Percentiles rank a stretch among this genome's conserved stretches.
Conservation (phyloP, 2,113 vertebrate species). For the Sinocyclocheilus maitianheensis region DNA sequence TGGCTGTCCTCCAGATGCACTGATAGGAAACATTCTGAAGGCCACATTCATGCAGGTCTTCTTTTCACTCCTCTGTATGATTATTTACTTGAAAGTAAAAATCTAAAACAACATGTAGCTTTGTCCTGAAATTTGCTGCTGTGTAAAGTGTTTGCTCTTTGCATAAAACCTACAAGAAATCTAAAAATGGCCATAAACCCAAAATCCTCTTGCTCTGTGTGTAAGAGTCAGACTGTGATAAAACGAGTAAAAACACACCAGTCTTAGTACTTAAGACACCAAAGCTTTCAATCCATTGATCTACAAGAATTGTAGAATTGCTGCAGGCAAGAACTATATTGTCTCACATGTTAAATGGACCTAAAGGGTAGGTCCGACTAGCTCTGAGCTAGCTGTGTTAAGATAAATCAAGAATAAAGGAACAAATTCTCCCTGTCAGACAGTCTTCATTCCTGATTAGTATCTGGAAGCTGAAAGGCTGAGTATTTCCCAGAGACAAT, state of each 20-base stretch:
- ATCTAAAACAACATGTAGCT: neutral
- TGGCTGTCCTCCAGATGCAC: no score
- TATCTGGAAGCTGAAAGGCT: neutral
- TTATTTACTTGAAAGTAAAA: neutral
- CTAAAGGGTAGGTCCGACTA: neutral
- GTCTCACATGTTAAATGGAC: constrained; percentile 25
- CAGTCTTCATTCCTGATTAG: constrained; percentile 33
- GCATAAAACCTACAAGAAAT: neutral
- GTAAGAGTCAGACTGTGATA: neutral
- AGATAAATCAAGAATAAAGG: constrained; percentile 19
- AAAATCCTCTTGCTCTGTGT: neutral
- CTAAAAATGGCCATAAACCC: neutral
- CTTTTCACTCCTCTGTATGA: neutral
- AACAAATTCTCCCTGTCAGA: neutral
- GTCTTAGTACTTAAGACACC: constrained; percentile 24
- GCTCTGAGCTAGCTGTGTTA: constrained; percentile 1
- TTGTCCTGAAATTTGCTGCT: neutral
- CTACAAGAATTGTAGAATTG: constrained; percentile 23
- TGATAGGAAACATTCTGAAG: no score
- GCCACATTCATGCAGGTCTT: neutral
- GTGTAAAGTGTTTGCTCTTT: neutral
- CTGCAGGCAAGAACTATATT: constrained; percentile 38
- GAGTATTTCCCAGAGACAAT: constrained; percentile 13
- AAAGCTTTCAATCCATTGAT: constrained; percentile 43
- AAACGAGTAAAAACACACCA: constrained; percentile 24